Conservation (phyloP, 2,113 vertebrate genomes). For the Rafetus swinhoei region DNA sequence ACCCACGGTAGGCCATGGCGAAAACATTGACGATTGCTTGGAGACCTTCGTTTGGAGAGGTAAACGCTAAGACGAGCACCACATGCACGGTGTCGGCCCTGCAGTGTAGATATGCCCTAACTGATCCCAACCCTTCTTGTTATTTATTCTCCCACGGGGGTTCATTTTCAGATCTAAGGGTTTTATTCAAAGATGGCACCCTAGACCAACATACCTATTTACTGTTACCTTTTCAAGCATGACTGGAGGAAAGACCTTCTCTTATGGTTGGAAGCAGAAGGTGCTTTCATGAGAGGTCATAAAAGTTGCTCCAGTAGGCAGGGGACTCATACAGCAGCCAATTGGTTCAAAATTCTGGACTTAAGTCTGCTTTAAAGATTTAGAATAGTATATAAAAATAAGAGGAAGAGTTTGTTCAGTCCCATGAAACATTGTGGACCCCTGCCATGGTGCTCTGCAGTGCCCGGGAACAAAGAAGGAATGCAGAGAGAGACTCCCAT, state of each 20-base stretch:
- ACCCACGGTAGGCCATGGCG: no score
- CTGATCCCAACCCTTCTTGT: not conserved
- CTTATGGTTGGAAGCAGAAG: not conserved
- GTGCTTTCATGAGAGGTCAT: slow-evolving; percentile 10
- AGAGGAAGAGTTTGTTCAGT: not conserved
- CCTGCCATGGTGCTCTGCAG: not conserved
- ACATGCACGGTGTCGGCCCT: no score
- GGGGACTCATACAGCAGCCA: not conserved
- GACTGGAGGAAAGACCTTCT: not conserved
- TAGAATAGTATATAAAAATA: not conserved
- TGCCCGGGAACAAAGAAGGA: not conserved
- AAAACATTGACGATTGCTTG: no score
- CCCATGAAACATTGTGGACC: not conserved
- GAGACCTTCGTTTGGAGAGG: no score
- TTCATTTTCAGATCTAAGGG: not conserved
- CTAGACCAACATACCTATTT: not conserved
- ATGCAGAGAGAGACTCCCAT: not conserved
- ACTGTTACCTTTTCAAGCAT: not conserved
- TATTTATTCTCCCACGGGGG: not conserved
- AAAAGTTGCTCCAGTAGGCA: not conserved
- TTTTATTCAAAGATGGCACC: not conserved
- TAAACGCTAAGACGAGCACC: no score
- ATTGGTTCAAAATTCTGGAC: not conserved
- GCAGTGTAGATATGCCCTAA: no score
- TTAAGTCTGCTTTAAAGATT: not conserved